Evolutionary conservation across 2,113 vertebrate genomes (phyloP).

Genomic region (Cichladusa arquata): DNA sequence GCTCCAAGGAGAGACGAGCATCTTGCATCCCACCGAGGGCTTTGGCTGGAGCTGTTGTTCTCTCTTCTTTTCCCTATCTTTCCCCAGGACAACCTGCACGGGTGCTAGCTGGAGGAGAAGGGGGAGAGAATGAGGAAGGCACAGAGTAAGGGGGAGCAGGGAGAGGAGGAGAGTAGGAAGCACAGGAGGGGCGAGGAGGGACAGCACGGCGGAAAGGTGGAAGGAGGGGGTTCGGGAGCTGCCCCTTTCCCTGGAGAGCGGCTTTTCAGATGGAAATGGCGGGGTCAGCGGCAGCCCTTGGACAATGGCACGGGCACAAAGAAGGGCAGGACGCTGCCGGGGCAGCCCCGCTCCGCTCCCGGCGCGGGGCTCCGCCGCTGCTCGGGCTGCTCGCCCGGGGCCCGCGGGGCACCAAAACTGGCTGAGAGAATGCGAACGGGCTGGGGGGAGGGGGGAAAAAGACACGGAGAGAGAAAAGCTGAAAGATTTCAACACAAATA

Average conservation of each 20-base stretch:
- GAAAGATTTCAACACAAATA: constrained; percentile 68
- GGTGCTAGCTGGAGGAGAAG: background rate
- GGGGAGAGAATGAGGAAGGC: background rate
- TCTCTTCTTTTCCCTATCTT: background rate
- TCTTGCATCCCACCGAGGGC: background rate
- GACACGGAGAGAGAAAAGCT: constrained; percentile 10
- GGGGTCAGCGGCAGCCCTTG: constrained; percentile 31
- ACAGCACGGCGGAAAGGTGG: background rate
- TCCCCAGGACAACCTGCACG: background rate
- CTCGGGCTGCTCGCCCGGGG: background rate
- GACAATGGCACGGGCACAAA: constrained; percentile 42
- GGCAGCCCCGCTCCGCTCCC: background rate
- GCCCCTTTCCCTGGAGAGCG: background rate
- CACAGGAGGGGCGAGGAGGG: background rate
- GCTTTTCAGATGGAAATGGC: constrained; percentile 65
- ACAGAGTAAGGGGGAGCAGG: background rate
- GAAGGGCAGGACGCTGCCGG: background rate
- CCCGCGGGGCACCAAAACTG: constrained; percentile 29
- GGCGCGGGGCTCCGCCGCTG: background rate
- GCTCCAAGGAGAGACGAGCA: background rate
- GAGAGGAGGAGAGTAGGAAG: background rate
- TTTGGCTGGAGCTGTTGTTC: background rate
- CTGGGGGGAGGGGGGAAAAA: background rate
- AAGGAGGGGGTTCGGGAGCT: background rate
- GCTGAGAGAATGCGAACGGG: constrained; percentile 45